Evolutionary conservation across 1,140 invertebrate genomes (phyloP).

Genomic region (Drosophila bifasciata): DNA sequence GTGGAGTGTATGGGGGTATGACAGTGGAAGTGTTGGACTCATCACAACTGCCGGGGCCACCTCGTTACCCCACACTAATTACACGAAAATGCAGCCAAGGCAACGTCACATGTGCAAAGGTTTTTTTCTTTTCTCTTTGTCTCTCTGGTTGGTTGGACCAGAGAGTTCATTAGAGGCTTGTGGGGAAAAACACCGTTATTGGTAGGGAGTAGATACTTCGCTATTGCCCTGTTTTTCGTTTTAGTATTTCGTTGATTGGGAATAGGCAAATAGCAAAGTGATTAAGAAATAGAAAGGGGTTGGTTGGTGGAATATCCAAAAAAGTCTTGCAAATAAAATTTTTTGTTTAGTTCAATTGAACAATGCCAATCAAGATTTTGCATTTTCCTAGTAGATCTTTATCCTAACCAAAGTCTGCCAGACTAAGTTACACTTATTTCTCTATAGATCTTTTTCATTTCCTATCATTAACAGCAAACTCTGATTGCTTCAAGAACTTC

Average conservation of each 20-base stretch:
- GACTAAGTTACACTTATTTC: background rate
- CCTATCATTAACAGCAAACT: background rate
- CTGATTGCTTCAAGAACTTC: background rate
- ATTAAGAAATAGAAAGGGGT: background rate
- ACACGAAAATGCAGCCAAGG: conserved; percentile 26
- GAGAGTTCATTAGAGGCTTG: conserved; percentile 32
- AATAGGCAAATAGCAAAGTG: conserved; percentile 9
- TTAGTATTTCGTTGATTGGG: conserved; percentile 17
- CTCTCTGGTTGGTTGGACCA: conserved; percentile 5
- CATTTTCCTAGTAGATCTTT: too few relatives aligned
- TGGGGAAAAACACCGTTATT: conserved; percentile 8
- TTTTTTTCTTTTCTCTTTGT: conserved; percentile 3
- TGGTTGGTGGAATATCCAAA: too few relatives aligned
- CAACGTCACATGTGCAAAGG: conserved; percentile 28
- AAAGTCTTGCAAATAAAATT: too few relatives aligned
- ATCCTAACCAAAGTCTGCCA: too few relatives aligned
- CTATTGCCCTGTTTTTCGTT: background rate
- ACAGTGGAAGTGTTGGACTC: conserved; percentile 34
- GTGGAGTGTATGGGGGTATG: too few relatives aligned
- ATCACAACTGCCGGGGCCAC: conserved; percentile 54
- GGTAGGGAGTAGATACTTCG: background rate
- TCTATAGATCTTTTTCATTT: background rate
- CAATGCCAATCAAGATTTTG: too few relatives aligned
- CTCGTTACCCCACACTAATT: conserved; percentile 75
- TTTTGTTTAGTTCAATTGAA: too few relatives aligned